Base-by-base conservation (phyloP, 2,888 invertebrate genomes). In the Aproaerema taeniolella region DNA sequence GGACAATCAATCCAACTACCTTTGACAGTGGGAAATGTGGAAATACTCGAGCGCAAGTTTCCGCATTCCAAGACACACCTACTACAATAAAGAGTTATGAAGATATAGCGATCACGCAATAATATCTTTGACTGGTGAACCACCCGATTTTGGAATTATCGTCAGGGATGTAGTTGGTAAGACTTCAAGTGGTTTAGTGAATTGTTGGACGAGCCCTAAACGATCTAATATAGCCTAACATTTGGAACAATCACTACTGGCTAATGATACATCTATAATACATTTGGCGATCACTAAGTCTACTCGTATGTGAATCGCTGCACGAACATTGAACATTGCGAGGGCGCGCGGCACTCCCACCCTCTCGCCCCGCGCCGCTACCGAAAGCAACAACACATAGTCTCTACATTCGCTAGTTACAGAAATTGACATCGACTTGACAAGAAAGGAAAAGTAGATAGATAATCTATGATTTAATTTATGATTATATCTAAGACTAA, bases 161-260 rank as follows among this genome's bases (percentile, higher is more conserved):
- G n/a, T n/a, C n/a, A n/a, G n/a, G n/a, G n/a, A n/a, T n/a, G n/a
- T n/a, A n/a, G n/a, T n/a, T n/a, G n/a, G n/a, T n/a, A n/a, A n/a
- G n/a, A n/a, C n/a, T n/a, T n/a, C n/a, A n/a, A n/a, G n/a, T n/a
- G n/a, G n/a, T n/a, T n/a, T n/a, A n/a, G n/a, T n/a, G 26, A 26
- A n/a, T 26, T 26, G 57, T 52, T 57, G 65, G 61, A 58, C 61
- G 61, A 62, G 66, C 63, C 72, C 67, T 67, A 53, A 63, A 67
- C 68, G 36, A 61, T 63, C 77, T 78, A 79, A 68, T 69, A 69
- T 78, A 85, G 65, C 67, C 83, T 85, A 83, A 78, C 83, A 83
- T 83, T 85, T 85, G 83, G 83, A 85, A 83, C 82, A 75, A 74
- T 81, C 72, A 78, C 83, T 85, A 85, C 79, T 73, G 67, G 71